A percentile compares a stretch with the other conserved stretches of the same genome.
Evolutionary conservation across 2,888 invertebrate species (phyloP).

Genomic region (Apodemia duryi): DNA sequence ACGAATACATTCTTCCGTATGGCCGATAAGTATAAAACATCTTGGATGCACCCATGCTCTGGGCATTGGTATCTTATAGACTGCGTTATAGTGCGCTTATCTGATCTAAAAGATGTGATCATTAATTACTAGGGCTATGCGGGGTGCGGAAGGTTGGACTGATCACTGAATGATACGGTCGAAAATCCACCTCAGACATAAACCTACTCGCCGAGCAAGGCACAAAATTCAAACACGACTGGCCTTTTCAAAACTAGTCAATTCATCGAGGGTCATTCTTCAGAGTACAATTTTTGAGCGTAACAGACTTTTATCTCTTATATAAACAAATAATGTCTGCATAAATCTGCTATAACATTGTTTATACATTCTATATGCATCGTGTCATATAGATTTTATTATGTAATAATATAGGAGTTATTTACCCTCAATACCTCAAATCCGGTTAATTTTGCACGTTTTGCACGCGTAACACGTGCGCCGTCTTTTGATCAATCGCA

Average conservation of each 20-base stretch:
- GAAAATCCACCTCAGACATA: not conserved
- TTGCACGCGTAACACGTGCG: too few species aligned
- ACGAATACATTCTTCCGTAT: constrained; percentile 11
- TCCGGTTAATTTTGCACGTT: too few species aligned
- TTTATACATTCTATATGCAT: too few species aligned
- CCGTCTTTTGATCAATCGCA: too few species aligned
- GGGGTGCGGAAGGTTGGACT: constrained; percentile 1
- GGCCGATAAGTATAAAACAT: constrained; percentile 15
- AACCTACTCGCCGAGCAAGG: not conserved
- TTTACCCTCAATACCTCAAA: too few species aligned
- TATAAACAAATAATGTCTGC: too few species aligned
- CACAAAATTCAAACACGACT: not conserved
- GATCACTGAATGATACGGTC: not conserved
- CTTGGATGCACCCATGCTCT: constrained; percentile 36
- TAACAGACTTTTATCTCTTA: too few species aligned
- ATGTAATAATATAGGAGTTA: too few species aligned
- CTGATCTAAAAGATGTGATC: not conserved
- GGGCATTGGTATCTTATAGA: constrained; percentile 33
- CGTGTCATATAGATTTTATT: too few species aligned
- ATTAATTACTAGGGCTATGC: constrained; percentile 10
- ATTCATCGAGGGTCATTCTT: too few species aligned
- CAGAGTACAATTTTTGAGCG: too few species aligned
- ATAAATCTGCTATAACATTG: too few species aligned
- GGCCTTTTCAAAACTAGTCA: not conserved
- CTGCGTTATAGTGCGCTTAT: constrained; percentile 23